These are phyloP conservation scores for Tauraco erythrolophus DNA, from an alignment of 2,113 vertebrate species.

Conservation along the genomic window DNA sequence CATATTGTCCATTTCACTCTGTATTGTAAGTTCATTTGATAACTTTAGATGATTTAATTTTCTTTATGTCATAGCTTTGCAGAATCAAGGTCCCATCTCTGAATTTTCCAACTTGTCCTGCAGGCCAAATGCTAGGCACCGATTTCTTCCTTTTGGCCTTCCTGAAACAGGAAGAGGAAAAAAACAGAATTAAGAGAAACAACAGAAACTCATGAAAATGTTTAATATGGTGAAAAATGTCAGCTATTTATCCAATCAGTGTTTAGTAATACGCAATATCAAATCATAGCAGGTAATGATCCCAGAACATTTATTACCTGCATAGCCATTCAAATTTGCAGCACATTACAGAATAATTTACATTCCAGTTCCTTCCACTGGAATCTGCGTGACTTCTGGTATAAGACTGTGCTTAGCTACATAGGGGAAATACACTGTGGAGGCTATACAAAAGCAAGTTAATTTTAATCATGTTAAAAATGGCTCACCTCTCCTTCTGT, in stretches of 20 bases:
- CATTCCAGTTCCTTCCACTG: background rate
- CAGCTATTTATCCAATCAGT: background rate
- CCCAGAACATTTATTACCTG: background rate
- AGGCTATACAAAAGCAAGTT: background rate
- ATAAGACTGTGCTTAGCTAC: background rate
- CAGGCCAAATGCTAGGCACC: conserved; percentile 73
- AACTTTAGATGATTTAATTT: conserved; percentile 84
- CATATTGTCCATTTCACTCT: background rate
- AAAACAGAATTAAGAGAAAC: background rate
- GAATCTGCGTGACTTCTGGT: background rate
- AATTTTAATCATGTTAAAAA: background rate
- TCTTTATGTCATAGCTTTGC: conserved; percentile 87
- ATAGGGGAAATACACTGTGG: background rate
- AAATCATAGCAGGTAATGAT: background rate
- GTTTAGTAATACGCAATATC: background rate
- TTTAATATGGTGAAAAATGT: background rate
- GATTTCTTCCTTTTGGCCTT: conserved; percentile 78
- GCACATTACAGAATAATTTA: background rate
- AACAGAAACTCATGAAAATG: background rate
- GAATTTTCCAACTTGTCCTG: conserved; percentile 91
- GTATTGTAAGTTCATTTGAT: conserved; percentile 61
- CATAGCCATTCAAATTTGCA: background rate
- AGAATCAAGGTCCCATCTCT: conserved; percentile 91
- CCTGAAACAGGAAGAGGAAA: conserved; percentile 57
- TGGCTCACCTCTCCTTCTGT: conserved; percentile 78